Evolutionary conservation across 2,797 vertebrate species (phyloP).

Genomic region (Champsocephalus esox): DNA sequence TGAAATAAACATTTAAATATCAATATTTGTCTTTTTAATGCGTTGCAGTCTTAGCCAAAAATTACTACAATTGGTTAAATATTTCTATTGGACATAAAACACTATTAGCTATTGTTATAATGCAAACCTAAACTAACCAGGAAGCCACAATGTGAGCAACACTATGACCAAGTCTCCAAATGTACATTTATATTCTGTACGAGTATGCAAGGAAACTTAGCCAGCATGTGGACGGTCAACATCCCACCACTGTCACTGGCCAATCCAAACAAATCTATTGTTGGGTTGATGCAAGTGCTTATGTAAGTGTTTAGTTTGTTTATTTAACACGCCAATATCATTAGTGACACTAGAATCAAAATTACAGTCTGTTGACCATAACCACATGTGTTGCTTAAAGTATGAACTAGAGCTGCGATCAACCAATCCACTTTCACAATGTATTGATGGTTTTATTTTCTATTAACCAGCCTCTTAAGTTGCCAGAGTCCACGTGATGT

Average conservation of each 20-base stretch:
- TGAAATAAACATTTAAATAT: conserved; percentile 55
- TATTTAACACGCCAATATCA: no score
- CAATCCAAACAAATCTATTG: neutral
- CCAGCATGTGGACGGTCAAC: neutral
- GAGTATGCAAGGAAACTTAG: neutral
- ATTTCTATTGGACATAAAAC: neutral
- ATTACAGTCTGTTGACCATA: neutral
- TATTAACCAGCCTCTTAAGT: conserved; percentile 11
- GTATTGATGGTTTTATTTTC: neutral
- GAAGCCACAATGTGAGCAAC: conserved; percentile 30
- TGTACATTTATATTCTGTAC: neutral
- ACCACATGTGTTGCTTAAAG: conserved; percentile 27
- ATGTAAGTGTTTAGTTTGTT: no score
- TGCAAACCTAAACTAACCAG: conserved; percentile 4
- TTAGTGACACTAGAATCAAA: neutral
- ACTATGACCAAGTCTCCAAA: neutral
- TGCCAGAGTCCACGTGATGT: neutral
- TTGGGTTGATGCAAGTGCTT: no score
- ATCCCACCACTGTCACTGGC: neutral
- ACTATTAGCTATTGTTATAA: conserved; percentile 1
- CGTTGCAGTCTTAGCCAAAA: conserved; percentile 3
- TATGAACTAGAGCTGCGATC: conserved; percentile 8
- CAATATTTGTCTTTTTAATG: neutral
- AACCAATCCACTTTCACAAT: neutral
- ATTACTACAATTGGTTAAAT: neutral